phyloP scores from a whole-genome alignment of 2,888 invertebrate genomes.

The Trachelus tabidus region DNA sequence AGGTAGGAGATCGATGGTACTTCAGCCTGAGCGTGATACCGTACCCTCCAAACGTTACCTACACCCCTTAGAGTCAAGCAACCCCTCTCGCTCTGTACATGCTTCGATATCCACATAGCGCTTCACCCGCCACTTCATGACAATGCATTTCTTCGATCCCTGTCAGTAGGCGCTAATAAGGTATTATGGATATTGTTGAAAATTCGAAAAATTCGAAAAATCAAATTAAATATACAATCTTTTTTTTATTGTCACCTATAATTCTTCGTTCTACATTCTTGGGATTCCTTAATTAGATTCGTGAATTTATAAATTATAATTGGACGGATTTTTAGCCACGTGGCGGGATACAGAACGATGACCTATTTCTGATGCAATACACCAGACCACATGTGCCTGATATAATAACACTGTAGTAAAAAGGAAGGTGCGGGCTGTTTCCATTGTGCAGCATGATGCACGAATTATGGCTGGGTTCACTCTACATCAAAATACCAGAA shows the following conservation, averaged over 20 bases:
- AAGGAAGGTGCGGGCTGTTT: background rate
- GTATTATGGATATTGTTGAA: slow-evolving; percentile 28
- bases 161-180: slow-evolving; percentile 29
- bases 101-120: slow-evolving; percentile 33
- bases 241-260: background rate
- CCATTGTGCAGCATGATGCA: background rate
- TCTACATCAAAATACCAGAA: background rate
- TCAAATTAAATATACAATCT: background rate
- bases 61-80: slow-evolving; percentile 31
- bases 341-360: background rate
- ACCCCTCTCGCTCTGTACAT: slow-evolving; percentile 16
- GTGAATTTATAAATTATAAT: background rate
- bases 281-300: background rate
- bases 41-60: slow-evolving; percentile 42
- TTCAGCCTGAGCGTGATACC: slow-evolving; percentile 48
- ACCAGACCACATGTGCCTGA: background rate
- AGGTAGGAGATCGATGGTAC: slow-evolving; percentile 53
- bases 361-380: background rate
- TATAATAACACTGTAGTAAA: background rate
- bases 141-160: slow-evolving; percentile 44
- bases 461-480: background rate
- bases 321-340: background rate
- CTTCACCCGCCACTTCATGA: slow-evolving; percentile 47
- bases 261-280: background rate
- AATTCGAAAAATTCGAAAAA: background rate